Evolutionary conservation across 2,888 invertebrate genomes (phyloP).

Genomic region (Drosophila aldrichi): DNA sequence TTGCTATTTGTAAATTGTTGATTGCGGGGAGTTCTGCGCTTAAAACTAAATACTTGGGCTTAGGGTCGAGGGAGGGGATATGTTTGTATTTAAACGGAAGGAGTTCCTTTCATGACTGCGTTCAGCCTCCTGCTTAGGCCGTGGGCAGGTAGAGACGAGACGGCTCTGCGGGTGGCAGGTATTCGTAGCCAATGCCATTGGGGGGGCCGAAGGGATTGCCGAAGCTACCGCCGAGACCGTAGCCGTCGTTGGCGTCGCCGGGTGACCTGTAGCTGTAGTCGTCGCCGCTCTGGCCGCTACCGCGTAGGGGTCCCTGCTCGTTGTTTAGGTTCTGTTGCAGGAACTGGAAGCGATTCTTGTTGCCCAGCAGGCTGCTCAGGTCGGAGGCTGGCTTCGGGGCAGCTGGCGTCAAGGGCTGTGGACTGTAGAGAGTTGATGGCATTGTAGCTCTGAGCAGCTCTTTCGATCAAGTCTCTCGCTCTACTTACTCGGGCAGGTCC

Average conservation of each 20-base stretch:
- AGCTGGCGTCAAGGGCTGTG: conserved; percentile 58
- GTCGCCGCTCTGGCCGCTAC: conserved; percentile 82
- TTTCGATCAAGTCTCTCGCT: neutral
- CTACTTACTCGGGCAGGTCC: conserved; percentile 83
- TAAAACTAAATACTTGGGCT: conserved; percentile 74
- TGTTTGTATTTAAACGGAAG: neutral
- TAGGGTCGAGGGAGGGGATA: conserved; percentile 23
- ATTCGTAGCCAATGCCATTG: conserved; percentile 71
- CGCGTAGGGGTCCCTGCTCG: conserved; percentile 74
- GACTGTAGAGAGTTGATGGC: conserved; percentile 44
- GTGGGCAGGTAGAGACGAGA: conserved; percentile 76
- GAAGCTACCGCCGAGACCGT: conserved; percentile 13
- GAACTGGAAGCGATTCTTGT: conserved; percentile 83
- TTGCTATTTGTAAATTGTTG: conserved; percentile 55
- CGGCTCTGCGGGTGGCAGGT: conserved; percentile 71
- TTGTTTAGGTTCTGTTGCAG: conserved; percentile 81
- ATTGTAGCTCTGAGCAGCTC: neutral
- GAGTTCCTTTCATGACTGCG: neutral
- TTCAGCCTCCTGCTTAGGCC: conserved; percentile 55
- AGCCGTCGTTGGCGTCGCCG: conserved; percentile 6
- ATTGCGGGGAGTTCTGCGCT: conserved; percentile 50
- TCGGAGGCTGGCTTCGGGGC: conserved; percentile 54
- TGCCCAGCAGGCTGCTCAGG: conserved; percentile 65
- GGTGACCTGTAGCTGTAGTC: conserved; percentile 76
- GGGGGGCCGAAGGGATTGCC: conserved; percentile 9